A percentile compares a stretch with the other conserved stretches of the same genome.
Conservation (phyloP, 2,113 vertebrate genomes). For the Alethe diademata region DNA sequence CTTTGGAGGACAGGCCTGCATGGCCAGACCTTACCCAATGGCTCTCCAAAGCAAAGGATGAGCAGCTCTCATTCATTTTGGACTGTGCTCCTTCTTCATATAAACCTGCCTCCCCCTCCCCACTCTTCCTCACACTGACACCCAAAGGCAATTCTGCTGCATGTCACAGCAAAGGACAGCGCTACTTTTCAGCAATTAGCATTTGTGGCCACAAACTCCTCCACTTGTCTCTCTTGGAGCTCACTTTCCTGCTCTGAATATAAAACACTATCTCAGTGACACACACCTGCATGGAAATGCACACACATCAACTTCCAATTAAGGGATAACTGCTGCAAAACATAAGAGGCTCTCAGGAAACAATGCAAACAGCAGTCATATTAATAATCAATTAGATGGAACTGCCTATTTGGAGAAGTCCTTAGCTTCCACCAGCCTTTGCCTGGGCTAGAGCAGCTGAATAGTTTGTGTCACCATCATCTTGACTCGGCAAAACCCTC, state of each 20-base stretch:
- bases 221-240: background rate
- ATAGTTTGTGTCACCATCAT: background rate
- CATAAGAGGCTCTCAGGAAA: slow-evolving; percentile 17
- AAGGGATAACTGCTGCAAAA: slow-evolving; percentile 18
- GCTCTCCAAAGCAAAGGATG: background rate
- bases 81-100: background rate
- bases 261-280: background rate
- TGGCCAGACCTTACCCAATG: background rate
- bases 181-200: background rate
- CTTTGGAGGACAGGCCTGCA: background rate
- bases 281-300: slow-evolving; percentile 10
- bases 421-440: slow-evolving; percentile 11
- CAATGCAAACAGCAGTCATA: slow-evolving; percentile 7
- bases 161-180: background rate
- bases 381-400: slow-evolving; percentile 68
- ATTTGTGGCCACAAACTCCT: background rate
- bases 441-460: background rate
- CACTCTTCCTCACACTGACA: background rate
- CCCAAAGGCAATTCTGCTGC: background rate
- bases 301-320: slow-evolving; percentile 12
- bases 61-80: background rate
- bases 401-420: slow-evolving; percentile 6
- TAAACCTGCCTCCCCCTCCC: background rate
- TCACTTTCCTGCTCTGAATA: slow-evolving; percentile 11
- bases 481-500: background rate